These are phyloP conservation scores for Labeo calbasu DNA, from an alignment of 2,797 vertebrate genomes.

Conservation along the genomic window DNA sequence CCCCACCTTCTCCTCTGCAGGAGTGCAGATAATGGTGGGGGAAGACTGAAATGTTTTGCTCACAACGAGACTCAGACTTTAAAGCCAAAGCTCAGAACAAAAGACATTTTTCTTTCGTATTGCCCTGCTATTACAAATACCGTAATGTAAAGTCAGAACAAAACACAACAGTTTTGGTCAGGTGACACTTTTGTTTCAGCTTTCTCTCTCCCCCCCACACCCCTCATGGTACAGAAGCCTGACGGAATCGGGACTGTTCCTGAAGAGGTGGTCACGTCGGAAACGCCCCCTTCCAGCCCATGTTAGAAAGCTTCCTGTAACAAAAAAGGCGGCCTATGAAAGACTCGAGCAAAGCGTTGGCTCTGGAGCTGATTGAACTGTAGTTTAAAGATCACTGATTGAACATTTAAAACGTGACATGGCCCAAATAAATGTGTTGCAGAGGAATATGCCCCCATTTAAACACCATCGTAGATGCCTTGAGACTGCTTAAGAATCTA, in stretches of 20 bases:
- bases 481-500: conserved; percentile 82
- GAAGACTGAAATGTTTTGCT: conserved; percentile 95
- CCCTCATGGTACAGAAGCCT: conserved; percentile 92
- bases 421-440: conserved; percentile 86
- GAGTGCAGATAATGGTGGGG: conserved; percentile 92
- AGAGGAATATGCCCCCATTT: conserved; percentile 82
- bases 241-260: conserved; percentile 96
- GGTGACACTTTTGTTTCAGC: conserved; percentile 99
- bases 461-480: conserved; percentile 85
- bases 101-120: conserved; percentile 87
- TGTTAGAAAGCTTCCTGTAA: conserved; percentile 89
- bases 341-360: conserved; percentile 76
- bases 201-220: conserved; percentile 83
- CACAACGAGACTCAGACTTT: conserved; percentile 99
- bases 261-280: conserved; percentile 95
- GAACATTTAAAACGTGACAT: conserved; percentile 91
- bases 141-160: conserved; percentile 81
- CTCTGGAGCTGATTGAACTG: conserved; percentile 84
- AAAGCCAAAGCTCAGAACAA: conserved; percentile 84
- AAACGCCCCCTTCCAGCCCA: conserved; percentile 75
- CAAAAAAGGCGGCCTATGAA: conserved; percentile 87
- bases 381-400: conserved; percentile 87
- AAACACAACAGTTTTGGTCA: conserved; percentile 86
- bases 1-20: conserved; percentile 90
- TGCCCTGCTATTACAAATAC: conserved; percentile 95